phyloP scores from a whole-genome alignment of 2,888 invertebrate species.

The Phalangium opilio region DNA sequence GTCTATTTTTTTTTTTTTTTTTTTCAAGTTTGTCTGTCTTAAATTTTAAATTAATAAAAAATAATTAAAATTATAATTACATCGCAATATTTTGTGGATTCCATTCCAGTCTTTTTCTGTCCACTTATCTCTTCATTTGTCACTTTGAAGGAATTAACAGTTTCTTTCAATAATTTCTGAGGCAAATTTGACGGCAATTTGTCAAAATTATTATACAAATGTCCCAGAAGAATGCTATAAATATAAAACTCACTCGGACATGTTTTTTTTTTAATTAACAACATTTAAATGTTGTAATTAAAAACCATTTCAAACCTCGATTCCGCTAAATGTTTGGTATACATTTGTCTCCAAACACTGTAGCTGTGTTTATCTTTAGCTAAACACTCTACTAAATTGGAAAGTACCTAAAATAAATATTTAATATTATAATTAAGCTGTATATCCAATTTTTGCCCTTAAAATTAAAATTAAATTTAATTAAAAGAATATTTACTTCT shows the following conservation, averaged over 20 bases:
- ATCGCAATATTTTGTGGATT: slow-evolving; percentile 23
- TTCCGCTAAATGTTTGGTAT: slow-evolving; percentile 47
- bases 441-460: too few species aligned
- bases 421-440: too few species aligned
- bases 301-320: slow-evolving; percentile 36
- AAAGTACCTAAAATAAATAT: slow-evolving; percentile 27
- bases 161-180: slow-evolving; percentile 35
- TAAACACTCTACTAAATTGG: slow-evolving; percentile 45
- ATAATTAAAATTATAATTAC: slow-evolving; percentile 13
- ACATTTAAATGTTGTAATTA: slow-evolving; percentile 3
- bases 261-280: slow-evolving; percentile 1
- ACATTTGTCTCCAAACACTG: slow-evolving; percentile 49
- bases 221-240: slow-evolving; percentile 41
- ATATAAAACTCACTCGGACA: slow-evolving; percentile 1
- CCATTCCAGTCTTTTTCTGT: slow-evolving; percentile 21
- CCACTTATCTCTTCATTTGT: slow-evolving; percentile 29
- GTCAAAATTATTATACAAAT: slow-evolving; percentile 29
- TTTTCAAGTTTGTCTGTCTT: too few species aligned
- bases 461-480: background rate
- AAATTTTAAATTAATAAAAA: background rate
- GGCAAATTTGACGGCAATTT: slow-evolving; percentile 23
- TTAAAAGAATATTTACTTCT: slow-evolving; percentile 36
- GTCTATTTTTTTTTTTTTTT: too few species aligned
- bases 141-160: slow-evolving; percentile 36
- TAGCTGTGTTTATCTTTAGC: slow-evolving; percentile 46